These are phyloP conservation scores for human DNA, from an alignment of 2,113 vertebrate genomes.

Conservation along the genomic window GRCh38 chr3:96405501-96406000, in stretches of 20 bases:
- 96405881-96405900: no score
- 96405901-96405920: no score
- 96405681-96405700: neutral
- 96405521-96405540: neutral
- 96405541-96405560: neutral
- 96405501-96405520: neutral
- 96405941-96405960: no score
- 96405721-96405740: neutral
- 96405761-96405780: no score
- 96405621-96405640: neutral
- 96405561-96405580: neutral
- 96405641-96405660: neutral
- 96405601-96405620: neutral
- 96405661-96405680: neutral
- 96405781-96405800: neutral
- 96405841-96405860: neutral
- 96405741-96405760: neutral
- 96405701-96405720: neutral
- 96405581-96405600: neutral
- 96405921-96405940: no score
- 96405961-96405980: no score
- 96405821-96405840: neutral
- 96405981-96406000: no score
- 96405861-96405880: no score
- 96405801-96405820: neutral